Conservation (phyloP, 2,113 vertebrate genomes). For the Pygathrix nemaeus region DNA sequence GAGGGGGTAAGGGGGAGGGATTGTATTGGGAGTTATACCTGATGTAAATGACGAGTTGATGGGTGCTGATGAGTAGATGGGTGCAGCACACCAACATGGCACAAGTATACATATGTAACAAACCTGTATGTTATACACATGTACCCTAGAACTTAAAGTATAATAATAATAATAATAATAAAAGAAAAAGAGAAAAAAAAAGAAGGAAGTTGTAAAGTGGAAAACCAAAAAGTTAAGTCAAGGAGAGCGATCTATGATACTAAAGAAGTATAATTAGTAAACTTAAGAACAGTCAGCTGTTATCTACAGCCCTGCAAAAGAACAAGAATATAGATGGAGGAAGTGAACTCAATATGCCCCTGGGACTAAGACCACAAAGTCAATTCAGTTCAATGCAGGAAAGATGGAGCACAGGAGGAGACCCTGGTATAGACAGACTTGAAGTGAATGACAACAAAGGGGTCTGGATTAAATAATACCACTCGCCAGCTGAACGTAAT, state of each 20-base stretch:
- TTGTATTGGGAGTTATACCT: no score
- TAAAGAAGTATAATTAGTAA: not conserved
- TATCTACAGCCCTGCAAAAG: not conserved
- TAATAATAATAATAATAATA: no score
- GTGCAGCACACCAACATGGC: no score
- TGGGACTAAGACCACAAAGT: not conserved
- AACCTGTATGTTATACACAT: no score
- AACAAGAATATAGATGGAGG: not conserved
- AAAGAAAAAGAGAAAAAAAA: no score
- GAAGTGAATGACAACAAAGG: not conserved
- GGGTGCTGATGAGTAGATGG: no score
- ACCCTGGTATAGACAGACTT: not conserved
- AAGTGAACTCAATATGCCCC: no score
- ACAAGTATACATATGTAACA: no score
- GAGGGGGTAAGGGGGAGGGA: no score
- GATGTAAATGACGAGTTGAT: no score
- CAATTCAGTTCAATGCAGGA: not conserved
- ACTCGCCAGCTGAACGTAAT: not conserved
- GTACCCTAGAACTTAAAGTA: no score
- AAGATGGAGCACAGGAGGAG: not conserved
- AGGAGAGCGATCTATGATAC: not conserved
- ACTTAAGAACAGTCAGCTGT: not conserved
- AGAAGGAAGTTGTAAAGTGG: not conserved
- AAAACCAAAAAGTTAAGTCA: not conserved
- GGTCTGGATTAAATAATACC: not conserved